Conservation (phyloP, 92 coral and sea anemone genomes). For the Zoanthus gigantus region DNA sequence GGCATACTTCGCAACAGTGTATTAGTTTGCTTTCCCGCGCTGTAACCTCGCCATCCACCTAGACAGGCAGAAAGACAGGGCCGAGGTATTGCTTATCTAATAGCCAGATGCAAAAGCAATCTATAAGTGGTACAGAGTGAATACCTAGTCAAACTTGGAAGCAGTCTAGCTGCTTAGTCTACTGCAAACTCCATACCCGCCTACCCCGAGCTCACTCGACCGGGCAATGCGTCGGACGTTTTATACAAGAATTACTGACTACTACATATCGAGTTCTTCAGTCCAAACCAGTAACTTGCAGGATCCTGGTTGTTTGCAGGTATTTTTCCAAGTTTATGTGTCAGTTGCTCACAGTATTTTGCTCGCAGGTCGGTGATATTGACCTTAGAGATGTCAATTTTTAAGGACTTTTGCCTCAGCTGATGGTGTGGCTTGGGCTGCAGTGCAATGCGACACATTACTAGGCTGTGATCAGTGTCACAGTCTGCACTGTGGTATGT, state of each 20-base stretch:
- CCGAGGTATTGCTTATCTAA: slow-evolving; percentile 18
- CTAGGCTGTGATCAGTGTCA: too few relatives aligned
- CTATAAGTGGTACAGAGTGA: slow-evolving; percentile 18
- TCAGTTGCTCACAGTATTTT: too few relatives aligned
- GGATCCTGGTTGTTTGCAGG: too few relatives aligned
- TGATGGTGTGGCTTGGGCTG: too few relatives aligned
- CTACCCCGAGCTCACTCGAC: slow-evolving; percentile 21
- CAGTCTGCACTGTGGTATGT: too few relatives aligned
- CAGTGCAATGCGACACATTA: too few relatives aligned
- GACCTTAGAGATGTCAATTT: too few relatives aligned
- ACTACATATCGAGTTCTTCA: slow-evolving; percentile 13
- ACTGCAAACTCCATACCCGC: slow-evolving; percentile 20
- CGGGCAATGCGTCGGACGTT: slow-evolving; percentile 21
- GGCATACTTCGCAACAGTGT: slow-evolving; percentile 19
- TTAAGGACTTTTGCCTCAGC: too few relatives aligned
- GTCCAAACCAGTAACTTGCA: too few relatives aligned
- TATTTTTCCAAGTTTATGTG: too few relatives aligned
- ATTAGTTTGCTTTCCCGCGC: slow-evolving; percentile 19
- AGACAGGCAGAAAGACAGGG: slow-evolving; percentile 20
- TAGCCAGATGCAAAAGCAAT: slow-evolving; percentile 18
- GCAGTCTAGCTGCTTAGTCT: slow-evolving; percentile 19
- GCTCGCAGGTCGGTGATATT: too few relatives aligned
- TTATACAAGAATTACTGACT: slow-evolving; percentile 15
- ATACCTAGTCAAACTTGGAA: slow-evolving; percentile 17
- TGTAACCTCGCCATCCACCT: slow-evolving; percentile 20